phyloP scores from a whole-genome alignment of 2,113 vertebrate genomes.

The Neomonachus schauinslandi region DNA sequence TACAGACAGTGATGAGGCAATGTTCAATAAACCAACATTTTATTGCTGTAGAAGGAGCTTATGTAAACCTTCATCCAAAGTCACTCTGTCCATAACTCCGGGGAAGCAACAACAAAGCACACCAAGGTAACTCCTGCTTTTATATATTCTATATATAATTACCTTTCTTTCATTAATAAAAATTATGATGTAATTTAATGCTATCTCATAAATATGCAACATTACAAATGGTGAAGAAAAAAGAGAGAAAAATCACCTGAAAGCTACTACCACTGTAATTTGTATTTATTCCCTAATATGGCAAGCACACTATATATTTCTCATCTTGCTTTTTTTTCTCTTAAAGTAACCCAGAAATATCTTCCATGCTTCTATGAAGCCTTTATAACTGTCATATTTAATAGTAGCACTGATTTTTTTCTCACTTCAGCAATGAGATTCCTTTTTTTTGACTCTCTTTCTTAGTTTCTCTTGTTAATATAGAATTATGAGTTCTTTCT shows the following conservation, averaged over 20 bases:
- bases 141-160: background rate
- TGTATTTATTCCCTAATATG: background rate
- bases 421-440: background rate
- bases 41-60: background rate
- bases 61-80: background rate
- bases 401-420: background rate
- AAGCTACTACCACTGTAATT: background rate
- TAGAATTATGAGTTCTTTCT: background rate
- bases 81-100: background rate
- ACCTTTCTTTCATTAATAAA: background rate
- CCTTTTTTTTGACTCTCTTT: background rate
- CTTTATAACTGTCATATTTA: background rate
- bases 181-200: background rate
- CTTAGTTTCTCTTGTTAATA: background rate
- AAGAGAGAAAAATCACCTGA: background rate
- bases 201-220: background rate
- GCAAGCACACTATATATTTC: background rate
- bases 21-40: background rate
- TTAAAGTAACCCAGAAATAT: background rate
- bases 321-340: background rate
- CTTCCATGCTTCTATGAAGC: background rate
- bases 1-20: background rate
- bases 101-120: background rate
- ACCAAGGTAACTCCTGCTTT: background rate
- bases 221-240: background rate